These are phyloP conservation scores for Samia ricini DNA, from an alignment of 1,140 invertebrate genomes.

Conservation along the genomic window DNA sequence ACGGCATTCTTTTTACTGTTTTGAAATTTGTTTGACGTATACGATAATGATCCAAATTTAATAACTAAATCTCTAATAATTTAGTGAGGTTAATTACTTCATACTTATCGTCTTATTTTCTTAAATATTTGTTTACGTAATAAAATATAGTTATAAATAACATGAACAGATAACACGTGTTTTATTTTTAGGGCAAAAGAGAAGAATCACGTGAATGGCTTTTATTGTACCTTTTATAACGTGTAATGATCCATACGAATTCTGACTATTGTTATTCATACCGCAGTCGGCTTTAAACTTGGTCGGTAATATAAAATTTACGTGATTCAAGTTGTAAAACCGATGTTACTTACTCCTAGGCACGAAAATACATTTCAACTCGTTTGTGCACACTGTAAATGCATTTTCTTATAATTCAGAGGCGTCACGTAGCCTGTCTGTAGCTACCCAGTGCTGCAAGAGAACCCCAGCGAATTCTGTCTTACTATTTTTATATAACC, in stretches of 20 bases:
- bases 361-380: slow-evolving; percentile 56
- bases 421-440: slow-evolving; percentile 59
- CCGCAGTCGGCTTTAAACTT: not conserved
- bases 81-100: too few relatives aligned
- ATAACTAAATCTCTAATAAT: too few relatives aligned
- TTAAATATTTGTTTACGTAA: too few relatives aligned
- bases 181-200: too few relatives aligned
- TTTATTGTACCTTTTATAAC: too few relatives aligned
- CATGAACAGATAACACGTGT: too few relatives aligned
- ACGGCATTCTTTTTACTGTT: too few relatives aligned
- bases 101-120: too few relatives aligned
- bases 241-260: not conserved
- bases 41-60: too few relatives aligned
- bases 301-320: slow-evolving; percentile 31
- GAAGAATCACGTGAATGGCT: too few relatives aligned
- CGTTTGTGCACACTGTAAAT: slow-evolving; percentile 59
- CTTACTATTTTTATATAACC: slow-evolving; percentile 56
- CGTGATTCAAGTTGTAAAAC: slow-evolving; percentile 47
- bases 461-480: slow-evolving; percentile 67
- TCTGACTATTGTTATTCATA: not conserved
- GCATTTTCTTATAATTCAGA: slow-evolving; percentile 75
- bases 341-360: slow-evolving; percentile 42
- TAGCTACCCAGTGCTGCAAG: slow-evolving; percentile 26
- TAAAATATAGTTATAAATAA: too few relatives aligned
- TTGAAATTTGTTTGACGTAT: too few relatives aligned